Conservation (phyloP, 2,888 invertebrate genomes). For the Carterocephalus palaemon region DNA sequence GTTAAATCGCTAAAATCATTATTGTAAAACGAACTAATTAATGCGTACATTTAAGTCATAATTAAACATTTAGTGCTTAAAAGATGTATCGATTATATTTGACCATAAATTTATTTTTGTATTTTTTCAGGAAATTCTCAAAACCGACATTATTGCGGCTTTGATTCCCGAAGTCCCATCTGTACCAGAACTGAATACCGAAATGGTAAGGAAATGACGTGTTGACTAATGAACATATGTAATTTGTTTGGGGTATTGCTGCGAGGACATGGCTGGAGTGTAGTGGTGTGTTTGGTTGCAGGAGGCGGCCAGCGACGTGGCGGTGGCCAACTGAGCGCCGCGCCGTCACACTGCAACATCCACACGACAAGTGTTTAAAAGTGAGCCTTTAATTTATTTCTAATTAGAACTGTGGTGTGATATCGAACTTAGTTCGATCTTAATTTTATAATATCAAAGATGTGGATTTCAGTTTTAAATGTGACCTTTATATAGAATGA, state of each 20-base stretch:
- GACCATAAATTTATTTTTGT: neutral
- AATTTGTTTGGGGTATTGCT: no score
- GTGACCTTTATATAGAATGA: conserved; percentile 66
- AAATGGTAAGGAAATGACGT: conserved; percentile 45
- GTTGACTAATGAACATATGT: neutral
- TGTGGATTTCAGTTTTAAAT: conserved; percentile 64
- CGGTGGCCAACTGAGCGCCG: conserved; percentile 48
- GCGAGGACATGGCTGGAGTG: no score
- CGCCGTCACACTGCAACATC: conserved; percentile 33
- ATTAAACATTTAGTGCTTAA: no score
- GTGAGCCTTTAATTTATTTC: conserved; percentile 74
- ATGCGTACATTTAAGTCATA: neutral
- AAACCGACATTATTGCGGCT: conserved; percentile 63
- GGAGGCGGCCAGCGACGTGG: conserved; percentile 58
- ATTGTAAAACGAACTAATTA: neutral
- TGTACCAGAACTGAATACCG: conserved; percentile 64
- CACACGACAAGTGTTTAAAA: conserved; percentile 51
- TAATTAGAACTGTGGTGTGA: conserved; percentile 61
- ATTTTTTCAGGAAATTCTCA: conserved; percentile 51
- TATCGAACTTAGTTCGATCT: conserved; percentile 72
- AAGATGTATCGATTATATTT: no score
- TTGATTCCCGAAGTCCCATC: conserved; percentile 67
- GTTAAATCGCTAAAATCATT: neutral
- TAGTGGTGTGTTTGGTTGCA: conserved; percentile 36
- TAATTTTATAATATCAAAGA: conserved; percentile 55